A percentile compares a stretch with the other conserved stretches of the same genome.
Evolutionary conservation across 2,888 invertebrate species (phyloP).

Genomic region (Drosophila quinaria): DNA sequence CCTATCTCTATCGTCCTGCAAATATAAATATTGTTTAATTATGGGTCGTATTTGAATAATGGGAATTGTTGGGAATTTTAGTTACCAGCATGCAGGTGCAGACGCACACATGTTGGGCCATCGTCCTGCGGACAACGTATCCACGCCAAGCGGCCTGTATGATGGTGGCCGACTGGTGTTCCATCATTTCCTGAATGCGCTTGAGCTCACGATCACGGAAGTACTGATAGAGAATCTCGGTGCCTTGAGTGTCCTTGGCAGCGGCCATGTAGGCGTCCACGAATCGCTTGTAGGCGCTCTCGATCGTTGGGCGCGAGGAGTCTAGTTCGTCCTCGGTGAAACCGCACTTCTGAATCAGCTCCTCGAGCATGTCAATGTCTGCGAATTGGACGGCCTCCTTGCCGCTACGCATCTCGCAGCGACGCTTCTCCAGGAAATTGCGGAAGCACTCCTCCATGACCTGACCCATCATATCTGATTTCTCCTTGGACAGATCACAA

Average conservation of each 20-base stretch:
- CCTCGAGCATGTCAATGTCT: slow-evolving; percentile 81
- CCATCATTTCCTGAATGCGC: slow-evolving; percentile 58
- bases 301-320: slow-evolving; percentile 78
- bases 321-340: slow-evolving; percentile 80
- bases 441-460: slow-evolving; percentile 83
- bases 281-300: slow-evolving; percentile 83
- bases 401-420: slow-evolving; percentile 67
- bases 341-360: slow-evolving; percentile 79
- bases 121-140: slow-evolving; percentile 54
- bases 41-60: background rate
- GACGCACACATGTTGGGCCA: slow-evolving; percentile 52
- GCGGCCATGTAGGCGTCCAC: slow-evolving; percentile 81
- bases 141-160: slow-evolving; percentile 79
- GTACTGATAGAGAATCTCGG: slow-evolving; percentile 80
- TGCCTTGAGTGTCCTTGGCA: slow-evolving; percentile 75
- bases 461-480: slow-evolving; percentile 72
- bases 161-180: slow-evolving; percentile 66
- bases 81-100: slow-evolving; percentile 62
- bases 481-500: slow-evolving; percentile 77
- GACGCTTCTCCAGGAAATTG: slow-evolving; percentile 77
- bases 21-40: background rate
- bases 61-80: background rate
- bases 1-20: slow-evolving; percentile 40
- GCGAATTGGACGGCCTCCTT: slow-evolving; percentile 72
- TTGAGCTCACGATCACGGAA: slow-evolving; percentile 77